Conservation (phyloP, 2,888 invertebrate species). For the Agrochola lychnidis region DNA sequence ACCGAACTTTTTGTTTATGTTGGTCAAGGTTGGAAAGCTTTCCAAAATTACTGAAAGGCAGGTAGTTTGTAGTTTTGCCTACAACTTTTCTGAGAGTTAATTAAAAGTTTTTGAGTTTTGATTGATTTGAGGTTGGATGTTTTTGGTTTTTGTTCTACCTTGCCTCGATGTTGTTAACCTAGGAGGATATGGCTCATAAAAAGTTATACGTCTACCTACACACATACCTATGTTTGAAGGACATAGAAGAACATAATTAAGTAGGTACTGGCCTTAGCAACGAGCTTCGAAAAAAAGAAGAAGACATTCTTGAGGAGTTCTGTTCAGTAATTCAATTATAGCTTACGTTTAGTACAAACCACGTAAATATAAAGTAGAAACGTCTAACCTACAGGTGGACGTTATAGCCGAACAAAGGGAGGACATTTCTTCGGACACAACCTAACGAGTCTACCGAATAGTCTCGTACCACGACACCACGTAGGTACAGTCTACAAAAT, state of each 20-base stretch:
- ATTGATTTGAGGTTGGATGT: background rate
- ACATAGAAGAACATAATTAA: background rate
- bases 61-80: background rate
- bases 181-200: background rate
- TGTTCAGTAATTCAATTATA: constrained; percentile 19
- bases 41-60: constrained; percentile 28
- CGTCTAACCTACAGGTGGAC: constrained; percentile 19
- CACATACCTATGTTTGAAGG: background rate
- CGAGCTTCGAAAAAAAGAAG: background rate
- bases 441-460: constrained; percentile 5
- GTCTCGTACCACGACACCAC: constrained; percentile 7
- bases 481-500: constrained; percentile 23
- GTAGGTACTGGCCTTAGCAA: background rate
- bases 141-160: background rate
- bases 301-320: background rate
- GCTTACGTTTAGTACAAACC: constrained; percentile 5
- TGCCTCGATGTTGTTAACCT: background rate
- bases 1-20: constrained; percentile 31
- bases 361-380: constrained; percentile 26
- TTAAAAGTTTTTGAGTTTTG: background rate
- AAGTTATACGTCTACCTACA: background rate
- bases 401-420: constrained; percentile 14
- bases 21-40: constrained; percentile 43
- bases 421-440: constrained; percentile 21
- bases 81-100: constrained; percentile 2